Conservation (phyloP, 2,113 vertebrate genomes). For the Chloroceryle aenea region DNA sequence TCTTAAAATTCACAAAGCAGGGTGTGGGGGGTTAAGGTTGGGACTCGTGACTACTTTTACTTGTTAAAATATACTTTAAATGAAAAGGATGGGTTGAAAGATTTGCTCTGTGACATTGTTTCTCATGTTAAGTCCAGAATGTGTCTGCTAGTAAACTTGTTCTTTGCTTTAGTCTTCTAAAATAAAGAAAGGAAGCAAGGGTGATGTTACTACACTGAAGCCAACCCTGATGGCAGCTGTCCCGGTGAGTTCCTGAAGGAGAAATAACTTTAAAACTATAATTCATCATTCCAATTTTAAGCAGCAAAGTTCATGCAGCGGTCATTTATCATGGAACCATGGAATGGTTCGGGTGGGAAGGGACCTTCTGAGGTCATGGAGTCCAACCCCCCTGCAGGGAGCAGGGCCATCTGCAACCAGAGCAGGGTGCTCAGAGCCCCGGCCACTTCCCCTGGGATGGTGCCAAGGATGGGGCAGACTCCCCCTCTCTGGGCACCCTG, state of each 20-base stretch:
- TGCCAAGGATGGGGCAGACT: background rate
- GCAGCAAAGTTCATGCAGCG: background rate
- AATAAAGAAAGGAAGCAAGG: constrained; percentile 96
- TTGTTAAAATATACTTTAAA: background rate
- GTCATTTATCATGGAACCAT: background rate
- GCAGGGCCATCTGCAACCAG: background rate
- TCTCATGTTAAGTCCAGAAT: background rate
- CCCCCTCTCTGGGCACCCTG: background rate
- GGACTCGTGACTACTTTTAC: background rate
- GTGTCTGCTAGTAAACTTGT: constrained; percentile 11
- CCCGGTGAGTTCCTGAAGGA: constrained; percentile 82
- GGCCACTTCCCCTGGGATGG: background rate
- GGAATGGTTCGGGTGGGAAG: background rate
- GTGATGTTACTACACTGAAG: constrained; percentile 87
- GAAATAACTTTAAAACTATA: background rate
- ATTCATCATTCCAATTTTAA: background rate
- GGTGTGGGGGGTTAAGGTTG: background rate
- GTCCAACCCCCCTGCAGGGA: background rate
- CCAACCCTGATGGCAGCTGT: constrained; percentile 96
- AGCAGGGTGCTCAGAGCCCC: background rate
- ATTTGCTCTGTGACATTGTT: background rate
- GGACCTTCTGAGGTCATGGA: background rate
- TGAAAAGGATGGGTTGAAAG: background rate
- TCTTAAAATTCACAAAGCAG: background rate
- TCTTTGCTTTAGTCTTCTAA: constrained; percentile 87